These are phyloP conservation scores for Pandion haliaetus DNA, from an alignment of 2,113 vertebrate species.

Conservation along the genomic window DNA sequence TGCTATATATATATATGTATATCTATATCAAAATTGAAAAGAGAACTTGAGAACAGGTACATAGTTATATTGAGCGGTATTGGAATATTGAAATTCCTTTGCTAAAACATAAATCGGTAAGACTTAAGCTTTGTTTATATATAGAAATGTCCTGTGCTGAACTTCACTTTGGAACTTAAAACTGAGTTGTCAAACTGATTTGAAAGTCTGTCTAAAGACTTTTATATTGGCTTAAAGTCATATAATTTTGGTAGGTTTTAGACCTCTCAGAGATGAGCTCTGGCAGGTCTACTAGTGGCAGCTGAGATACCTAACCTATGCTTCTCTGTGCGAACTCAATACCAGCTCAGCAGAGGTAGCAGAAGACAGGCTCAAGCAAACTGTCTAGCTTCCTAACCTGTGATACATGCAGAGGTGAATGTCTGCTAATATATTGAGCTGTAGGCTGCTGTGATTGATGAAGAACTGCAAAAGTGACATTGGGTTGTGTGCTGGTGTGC, in stretches of 20 bases:
- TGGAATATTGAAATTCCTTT: neutral
- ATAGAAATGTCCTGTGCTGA: neutral
- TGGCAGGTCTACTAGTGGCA: neutral
- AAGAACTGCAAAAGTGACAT: neutral
- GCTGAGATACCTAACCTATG: neutral
- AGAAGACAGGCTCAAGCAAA: neutral
- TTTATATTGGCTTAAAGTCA: neutral
- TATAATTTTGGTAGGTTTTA: neutral
- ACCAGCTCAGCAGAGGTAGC: neutral
- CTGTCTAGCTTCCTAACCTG: neutral
- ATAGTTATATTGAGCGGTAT: neutral
- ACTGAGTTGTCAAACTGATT: neutral
- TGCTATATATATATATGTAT: neutral
- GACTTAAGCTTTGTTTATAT: neutral
- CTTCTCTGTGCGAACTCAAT: neutral
- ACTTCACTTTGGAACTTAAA: neutral
- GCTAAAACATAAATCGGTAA: neutral
- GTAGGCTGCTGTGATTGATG: neutral
- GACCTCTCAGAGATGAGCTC: neutral
- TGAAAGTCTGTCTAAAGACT: neutral
- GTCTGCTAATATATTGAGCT: neutral
- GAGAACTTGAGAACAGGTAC: neutral
- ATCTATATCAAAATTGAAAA: neutral
- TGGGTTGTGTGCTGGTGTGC: rapidly evolving
- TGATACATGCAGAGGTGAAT: neutral